Percentiles rank a stretch among this genome's conserved stretches.
Conservation (phyloP, 2,797 vertebrate genomes). For the Sebastiscus albofasciatus region DNA sequence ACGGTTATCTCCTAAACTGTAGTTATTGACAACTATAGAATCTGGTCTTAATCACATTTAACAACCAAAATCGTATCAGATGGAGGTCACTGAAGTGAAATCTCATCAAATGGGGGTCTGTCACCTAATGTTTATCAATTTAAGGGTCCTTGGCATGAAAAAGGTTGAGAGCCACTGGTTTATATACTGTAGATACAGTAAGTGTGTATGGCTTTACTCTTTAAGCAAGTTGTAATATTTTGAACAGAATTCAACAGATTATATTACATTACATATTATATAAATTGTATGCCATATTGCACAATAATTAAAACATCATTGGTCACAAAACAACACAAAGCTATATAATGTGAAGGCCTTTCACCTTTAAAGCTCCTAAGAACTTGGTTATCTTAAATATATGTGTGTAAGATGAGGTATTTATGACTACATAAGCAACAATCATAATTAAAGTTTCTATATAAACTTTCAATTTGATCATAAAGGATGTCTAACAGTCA, state of each 20-base stretch:
- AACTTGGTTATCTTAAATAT: neutral
- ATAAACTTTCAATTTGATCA: neutral
- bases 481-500: neutral
- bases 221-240: neutral
- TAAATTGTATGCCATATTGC: neutral
- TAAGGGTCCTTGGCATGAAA: no score
- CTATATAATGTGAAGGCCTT: neutral
- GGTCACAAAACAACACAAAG: neutral
- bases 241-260: neutral
- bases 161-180: no score
- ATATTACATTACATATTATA: neutral
- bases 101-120: no score
- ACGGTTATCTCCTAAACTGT: no score
- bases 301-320: neutral
- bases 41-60: no score
- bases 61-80: no score
- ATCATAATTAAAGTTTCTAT: neutral
- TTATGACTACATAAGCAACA: neutral
- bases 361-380: neutral
- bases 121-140: accelerated
- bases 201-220: neutral
- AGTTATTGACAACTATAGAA: no score
- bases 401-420: neutral
- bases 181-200: neutral
- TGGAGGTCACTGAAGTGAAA: no score